Conservation (phyloP, 2,888 invertebrate species). For the Xanthia icteritia region DNA sequence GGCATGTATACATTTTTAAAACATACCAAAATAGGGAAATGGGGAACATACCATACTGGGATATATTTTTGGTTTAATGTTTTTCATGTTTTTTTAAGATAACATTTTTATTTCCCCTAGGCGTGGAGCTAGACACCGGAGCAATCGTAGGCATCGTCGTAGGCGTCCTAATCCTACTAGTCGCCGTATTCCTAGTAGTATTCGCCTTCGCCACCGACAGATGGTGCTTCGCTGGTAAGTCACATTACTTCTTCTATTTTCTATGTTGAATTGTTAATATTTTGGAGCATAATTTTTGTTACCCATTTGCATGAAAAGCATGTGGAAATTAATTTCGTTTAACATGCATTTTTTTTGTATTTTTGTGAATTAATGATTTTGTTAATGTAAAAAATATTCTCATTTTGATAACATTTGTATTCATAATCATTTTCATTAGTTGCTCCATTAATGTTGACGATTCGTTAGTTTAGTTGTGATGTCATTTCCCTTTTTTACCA, state of each 20-base stretch:
- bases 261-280: constrained; percentile 58
- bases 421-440: constrained; percentile 6
- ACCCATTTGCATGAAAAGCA: constrained; percentile 56
- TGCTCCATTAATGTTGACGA: constrained; percentile 60
- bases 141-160: constrained; percentile 95
- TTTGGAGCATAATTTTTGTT: constrained; percentile 52
- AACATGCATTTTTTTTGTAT: constrained; percentile 37
- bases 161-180: constrained; percentile 92
- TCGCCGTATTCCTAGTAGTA: constrained; percentile 92
- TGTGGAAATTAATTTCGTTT: constrained; percentile 37
- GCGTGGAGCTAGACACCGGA: constrained; percentile 93
- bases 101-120: constrained; percentile 77
- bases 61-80: not conserved
- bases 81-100: not conserved
- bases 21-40: not conserved
- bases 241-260: constrained; percentile 43
- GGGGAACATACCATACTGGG: not conserved
- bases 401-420: not conserved
- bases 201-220: constrained; percentile 95
- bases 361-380: not conserved
- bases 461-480: constrained; percentile 46
- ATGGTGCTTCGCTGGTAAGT: constrained; percentile 97
- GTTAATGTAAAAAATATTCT: not conserved
- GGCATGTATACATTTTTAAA: not conserved
- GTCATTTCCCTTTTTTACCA: constrained; percentile 29